Conservation (phyloP, 1,140 invertebrate genomes). For the Planococcus citri region DNA sequence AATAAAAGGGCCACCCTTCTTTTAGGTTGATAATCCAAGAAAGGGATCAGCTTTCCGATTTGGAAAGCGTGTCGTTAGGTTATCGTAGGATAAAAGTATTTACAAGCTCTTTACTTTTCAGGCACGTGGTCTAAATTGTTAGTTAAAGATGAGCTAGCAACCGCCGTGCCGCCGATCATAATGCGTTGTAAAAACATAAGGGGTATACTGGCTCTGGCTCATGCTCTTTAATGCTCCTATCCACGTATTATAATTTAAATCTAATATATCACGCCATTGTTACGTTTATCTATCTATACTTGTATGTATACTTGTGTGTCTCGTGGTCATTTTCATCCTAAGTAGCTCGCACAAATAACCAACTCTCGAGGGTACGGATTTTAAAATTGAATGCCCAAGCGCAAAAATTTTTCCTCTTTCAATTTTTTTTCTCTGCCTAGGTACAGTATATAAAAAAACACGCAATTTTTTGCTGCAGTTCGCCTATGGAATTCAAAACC, state of each 20-base stretch:
- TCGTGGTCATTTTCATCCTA: too few species aligned
- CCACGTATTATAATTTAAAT: not conserved
- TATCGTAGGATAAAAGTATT: conserved; percentile 17
- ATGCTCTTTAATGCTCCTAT: not conserved
- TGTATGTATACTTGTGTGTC: too few species aligned
- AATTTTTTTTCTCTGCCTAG: too few species aligned
- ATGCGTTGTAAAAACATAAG: conserved; percentile 15
- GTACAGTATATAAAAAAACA: too few species aligned
- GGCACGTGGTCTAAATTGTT: conserved; percentile 12
- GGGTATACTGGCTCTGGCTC: not conserved
- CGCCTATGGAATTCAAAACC: too few species aligned
- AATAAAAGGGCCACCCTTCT: not conserved
- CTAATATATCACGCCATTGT: not conserved
- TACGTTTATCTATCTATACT: not conserved
- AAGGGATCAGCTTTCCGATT: not conserved
- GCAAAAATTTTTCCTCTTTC: too few species aligned
- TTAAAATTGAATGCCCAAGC: too few species aligned
- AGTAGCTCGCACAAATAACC: too few species aligned
- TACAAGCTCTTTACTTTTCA: conserved; percentile 15
- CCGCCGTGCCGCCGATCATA: not conserved
- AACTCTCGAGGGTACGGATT: too few species aligned
- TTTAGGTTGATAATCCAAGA: conserved; percentile 11
- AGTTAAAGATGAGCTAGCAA: not conserved
- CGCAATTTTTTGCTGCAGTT: too few species aligned
- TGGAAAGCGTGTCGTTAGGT: conserved; percentile 6